Conservation (phyloP, 2,888 invertebrate genomes). For the Pycnomerus fuliginosus region DNA sequence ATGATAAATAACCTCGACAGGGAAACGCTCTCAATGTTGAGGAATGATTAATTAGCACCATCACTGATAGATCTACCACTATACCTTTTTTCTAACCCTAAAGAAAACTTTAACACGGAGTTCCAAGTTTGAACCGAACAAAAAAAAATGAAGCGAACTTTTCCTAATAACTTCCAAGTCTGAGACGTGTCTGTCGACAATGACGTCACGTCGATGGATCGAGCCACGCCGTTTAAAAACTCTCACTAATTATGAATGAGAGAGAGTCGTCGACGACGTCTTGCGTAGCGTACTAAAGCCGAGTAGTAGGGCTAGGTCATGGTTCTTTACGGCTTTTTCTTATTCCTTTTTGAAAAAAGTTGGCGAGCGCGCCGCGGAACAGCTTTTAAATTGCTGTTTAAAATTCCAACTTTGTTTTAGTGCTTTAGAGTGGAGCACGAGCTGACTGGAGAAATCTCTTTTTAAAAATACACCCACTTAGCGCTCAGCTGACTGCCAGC, state of each 20-base stretch:
- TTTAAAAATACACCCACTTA: conserved; percentile 46
- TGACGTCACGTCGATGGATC: conserved; percentile 42
- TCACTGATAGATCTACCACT: too few species aligned
- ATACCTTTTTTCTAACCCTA: too few species aligned
- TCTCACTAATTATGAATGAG: conserved; percentile 55
- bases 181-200: conserved; percentile 20
- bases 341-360: conserved; percentile 47
- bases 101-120: too few species aligned
- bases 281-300: conserved; percentile 36
- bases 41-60: conserved; percentile 55
- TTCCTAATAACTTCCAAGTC: conserved; percentile 14
- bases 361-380: conserved; percentile 45
- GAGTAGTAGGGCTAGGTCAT: conserved; percentile 54
- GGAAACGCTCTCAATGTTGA: conserved; percentile 54
- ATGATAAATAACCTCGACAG: conserved; percentile 55
- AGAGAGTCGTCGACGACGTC: conserved; percentile 39
- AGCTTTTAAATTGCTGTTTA: conserved; percentile 53
- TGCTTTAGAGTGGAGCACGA: conserved; percentile 42
- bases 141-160: conserved; percentile 13
- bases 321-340: conserved; percentile 51
- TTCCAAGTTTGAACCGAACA: too few species aligned
- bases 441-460: conserved; percentile 44
- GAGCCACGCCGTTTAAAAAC: conserved; percentile 48
- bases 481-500: conserved; percentile 41
- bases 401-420: conserved; percentile 54